These are phyloP conservation scores for Atta cephalotes DNA, from an alignment of 1,140 invertebrate species.

Conservation along the genomic window DNA sequence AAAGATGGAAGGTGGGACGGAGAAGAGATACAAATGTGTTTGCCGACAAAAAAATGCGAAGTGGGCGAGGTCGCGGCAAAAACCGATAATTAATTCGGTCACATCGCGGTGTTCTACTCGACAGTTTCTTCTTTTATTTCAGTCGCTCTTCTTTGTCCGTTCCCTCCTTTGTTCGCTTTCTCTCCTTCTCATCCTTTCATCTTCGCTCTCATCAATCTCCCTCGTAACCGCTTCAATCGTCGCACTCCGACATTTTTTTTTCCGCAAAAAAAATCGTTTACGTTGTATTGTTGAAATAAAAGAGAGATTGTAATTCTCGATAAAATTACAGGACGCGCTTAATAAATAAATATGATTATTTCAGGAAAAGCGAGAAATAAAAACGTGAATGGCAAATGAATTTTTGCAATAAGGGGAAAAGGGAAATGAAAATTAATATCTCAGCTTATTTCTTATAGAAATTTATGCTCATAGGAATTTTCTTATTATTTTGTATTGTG, in stretches of 20 bases:
- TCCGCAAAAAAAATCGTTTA: neutral
- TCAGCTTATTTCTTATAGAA: neutral
- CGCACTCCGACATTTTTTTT: slow-evolving; percentile 4
- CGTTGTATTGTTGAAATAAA: slow-evolving; percentile 33
- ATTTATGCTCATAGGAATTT: too few relatives aligned
- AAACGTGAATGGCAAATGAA: neutral
- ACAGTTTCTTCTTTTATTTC: slow-evolving; percentile 51
- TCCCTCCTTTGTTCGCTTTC: slow-evolving; percentile 25
- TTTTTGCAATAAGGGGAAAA: neutral
- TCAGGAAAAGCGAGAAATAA: neutral
- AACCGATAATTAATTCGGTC: slow-evolving; percentile 76
- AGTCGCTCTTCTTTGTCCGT: slow-evolving; percentile 22
- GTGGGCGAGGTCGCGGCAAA: slow-evolving; percentile 59
- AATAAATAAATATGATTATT: slow-evolving; percentile 21
- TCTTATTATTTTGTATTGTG: neutral
- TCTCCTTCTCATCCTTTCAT: slow-evolving; percentile 29
- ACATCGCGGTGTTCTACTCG: slow-evolving; percentile 60
- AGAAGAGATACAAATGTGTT: slow-evolving; percentile 39
- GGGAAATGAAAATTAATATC: neutral
- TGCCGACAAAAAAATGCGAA: slow-evolving; percentile 42
- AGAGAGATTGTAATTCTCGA: slow-evolving; percentile 12
- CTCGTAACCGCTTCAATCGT: slow-evolving; percentile 10
- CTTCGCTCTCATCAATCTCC: slow-evolving; percentile 41
- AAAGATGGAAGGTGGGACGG: slow-evolving; percentile 44
- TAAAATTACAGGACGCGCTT: slow-evolving; percentile 24